Base-by-base conservation (phyloP, 2,888 invertebrate species). In the Epinotia bilunana region DNA sequence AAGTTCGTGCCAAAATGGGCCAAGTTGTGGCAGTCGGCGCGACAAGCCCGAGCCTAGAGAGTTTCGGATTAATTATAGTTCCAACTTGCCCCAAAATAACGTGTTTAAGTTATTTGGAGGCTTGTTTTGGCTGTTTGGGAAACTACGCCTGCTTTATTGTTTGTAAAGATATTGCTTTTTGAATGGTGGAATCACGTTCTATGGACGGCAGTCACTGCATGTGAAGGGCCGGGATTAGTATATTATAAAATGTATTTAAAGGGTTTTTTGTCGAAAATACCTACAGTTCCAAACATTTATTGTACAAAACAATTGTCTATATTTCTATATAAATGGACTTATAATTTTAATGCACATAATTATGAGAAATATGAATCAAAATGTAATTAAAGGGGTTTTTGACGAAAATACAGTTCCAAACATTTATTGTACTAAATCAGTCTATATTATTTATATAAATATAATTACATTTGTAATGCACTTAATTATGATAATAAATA, bases 21-120 rank as follows among this genome's bases (percentile, higher is more conserved):
- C 53, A 71, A 75, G 74, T 75, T 75, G 3, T 20, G 9, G 70
- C 28, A 53, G 74, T 49, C 23, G 63, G 33, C 28, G 74, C 60
- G 65, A 75, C 74, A 71, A 65, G 73, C 28, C 55, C 20, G 70
- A 58, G 62, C 68, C 53, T 13, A 23, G 20, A 20, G 69, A 73
- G 68, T 63, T 62, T 20, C 12, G 46, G 74, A 75, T 75, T 75
- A 71, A 75, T 74, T 75, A 75, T 75, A 71, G 74, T 75, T 65
- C 20, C 69, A 69, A 65, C 73, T 73, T 73, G 46, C 46, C 39
- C 39, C 60, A 20, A 65, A 65, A 73, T 73, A 73, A 67, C 65
- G 58, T 73, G 67, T 68, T 73, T 53, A 60, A 73, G 55, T 73
- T 73, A 64, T 72, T 62, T 58, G 64, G 28, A 63, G 64, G 72